These are phyloP conservation scores for Lycorma delicatula DNA, from an alignment of 1,140 invertebrate species.

Conservation along the genomic window DNA sequence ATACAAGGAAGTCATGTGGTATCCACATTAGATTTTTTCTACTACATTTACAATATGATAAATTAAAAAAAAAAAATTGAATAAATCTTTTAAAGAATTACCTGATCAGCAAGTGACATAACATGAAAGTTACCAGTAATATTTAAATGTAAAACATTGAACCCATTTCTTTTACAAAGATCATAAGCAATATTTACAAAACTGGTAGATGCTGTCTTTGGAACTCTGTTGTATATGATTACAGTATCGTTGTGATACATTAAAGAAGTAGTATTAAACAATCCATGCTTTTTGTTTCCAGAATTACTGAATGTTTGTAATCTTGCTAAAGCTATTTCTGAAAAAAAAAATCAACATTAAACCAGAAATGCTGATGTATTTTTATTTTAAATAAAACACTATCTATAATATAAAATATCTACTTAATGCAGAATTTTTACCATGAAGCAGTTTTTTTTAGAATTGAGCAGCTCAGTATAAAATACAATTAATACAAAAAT, in stretches of 20 bases:
- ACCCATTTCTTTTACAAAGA: constrained; percentile 84
- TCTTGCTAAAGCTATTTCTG: constrained; percentile 20
- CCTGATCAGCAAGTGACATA: constrained; percentile 85
- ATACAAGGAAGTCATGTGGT: too few species aligned
- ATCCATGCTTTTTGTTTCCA: background rate
- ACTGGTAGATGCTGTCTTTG: constrained; percentile 98
- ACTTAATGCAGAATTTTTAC: background rate
- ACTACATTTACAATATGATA: too few species aligned
- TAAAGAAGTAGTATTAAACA: background rate
- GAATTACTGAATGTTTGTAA: constrained; percentile 11
- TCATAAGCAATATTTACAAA: constrained; percentile 97
- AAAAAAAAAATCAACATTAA: constrained; percentile 5
- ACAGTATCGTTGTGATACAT: constrained; percentile 56
- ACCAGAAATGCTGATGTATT: background rate
- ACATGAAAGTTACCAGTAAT: constrained; percentile 92
- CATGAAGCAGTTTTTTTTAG: background rate
- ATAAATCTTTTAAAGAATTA: too few species aligned
- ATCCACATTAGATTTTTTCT: too few species aligned
- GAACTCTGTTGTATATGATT: constrained; percentile 92
- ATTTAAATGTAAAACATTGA: constrained; percentile 93
- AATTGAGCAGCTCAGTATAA: background rate
- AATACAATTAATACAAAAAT: background rate
- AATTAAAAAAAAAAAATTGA: too few species aligned
- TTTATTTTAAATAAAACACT: background rate
- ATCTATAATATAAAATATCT: background rate